These are phyloP conservation scores for Liopterus haemorrhoidalis DNA, from an alignment of 2,888 invertebrate genomes.

Conservation along the genomic window DNA sequence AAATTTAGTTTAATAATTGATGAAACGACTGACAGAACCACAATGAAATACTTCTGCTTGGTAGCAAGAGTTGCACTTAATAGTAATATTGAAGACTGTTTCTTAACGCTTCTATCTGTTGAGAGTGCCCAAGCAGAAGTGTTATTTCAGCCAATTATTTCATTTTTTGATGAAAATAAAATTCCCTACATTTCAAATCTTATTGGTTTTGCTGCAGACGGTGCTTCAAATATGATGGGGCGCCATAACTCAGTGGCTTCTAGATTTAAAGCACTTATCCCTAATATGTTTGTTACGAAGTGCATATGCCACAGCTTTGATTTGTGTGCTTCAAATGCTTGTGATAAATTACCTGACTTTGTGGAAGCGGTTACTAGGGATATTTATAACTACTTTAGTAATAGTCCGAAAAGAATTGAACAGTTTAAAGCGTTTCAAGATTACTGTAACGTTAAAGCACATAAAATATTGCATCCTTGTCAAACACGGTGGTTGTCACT, in stretches of 20 bases:
- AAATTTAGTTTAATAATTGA: constrained; percentile 4
- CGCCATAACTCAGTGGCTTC: constrained; percentile 3
- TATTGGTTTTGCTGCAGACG: constrained; percentile 11
- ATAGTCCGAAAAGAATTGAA: constrained; percentile 8
- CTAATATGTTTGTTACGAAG: constrained; percentile 1
- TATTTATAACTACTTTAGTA: constrained; percentile 16
- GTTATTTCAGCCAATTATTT: constrained; percentile 12
- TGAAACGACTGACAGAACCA: constrained; percentile 3
- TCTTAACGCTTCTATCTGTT: constrained; percentile 10
- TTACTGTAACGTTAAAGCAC: constrained; percentile 16
- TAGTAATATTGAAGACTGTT: constrained; percentile 1
- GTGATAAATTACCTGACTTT: constrained; percentile 8
- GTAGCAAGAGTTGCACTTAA: constrained; percentile 2
- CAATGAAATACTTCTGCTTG: constrained; percentile 5
- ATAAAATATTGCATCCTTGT: constrained; percentile 16
- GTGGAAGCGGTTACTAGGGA: constrained; percentile 13
- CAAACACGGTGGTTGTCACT: constrained; percentile 12
- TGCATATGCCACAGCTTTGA: constrained; percentile 4
- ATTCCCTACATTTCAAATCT: constrained; percentile 1
- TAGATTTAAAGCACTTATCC: not conserved
- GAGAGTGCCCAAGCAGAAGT: constrained; percentile 14
- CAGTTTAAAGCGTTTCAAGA: constrained; percentile 14
- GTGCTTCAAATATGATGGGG: constrained; percentile 13
- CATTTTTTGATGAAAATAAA: constrained; percentile 12
- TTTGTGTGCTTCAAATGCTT: constrained; percentile 6